Percentiles rank a stretch among this genome's conserved stretches.
These are phyloP conservation scores for Dryobotodes eremita DNA, from an alignment of 2,888 invertebrate genomes.

Conservation along the genomic window DNA sequence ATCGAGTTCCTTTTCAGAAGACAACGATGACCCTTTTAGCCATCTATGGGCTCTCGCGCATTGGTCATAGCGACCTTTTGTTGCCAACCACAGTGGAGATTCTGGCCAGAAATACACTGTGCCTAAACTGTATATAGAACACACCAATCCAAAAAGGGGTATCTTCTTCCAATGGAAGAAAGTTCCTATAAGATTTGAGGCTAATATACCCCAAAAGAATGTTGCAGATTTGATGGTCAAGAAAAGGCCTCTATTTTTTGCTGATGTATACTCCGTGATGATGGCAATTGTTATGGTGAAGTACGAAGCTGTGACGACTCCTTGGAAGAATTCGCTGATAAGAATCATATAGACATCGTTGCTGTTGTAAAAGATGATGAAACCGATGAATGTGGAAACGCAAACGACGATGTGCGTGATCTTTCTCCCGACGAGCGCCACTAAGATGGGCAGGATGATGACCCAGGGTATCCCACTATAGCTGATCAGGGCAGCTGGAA, in stretches of 20 bases:
- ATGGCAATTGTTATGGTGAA: constrained; percentile 41
- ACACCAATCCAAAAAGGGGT: constrained; percentile 58
- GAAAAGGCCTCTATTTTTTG: constrained; percentile 64
- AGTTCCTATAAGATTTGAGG: constrained; percentile 70
- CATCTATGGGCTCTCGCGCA: constrained; percentile 62
- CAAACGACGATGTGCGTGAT: constrained; percentile 44
- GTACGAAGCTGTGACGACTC: constrained; percentile 44
- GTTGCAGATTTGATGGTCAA: constrained; percentile 66
- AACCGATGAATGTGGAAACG: constrained; percentile 36
- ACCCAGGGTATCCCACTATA: constrained; percentile 55
- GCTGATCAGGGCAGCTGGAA: constrained; percentile 59
- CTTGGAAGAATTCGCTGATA: constrained; percentile 64
- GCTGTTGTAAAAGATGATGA: constrained; percentile 59
- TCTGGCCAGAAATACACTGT: constrained; percentile 69
- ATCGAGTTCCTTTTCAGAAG: constrained; percentile 56
- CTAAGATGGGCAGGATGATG: constrained; percentile 48
- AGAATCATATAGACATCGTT: constrained; percentile 60
- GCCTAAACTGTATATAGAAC: constrained; percentile 53
- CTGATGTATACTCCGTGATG: constrained; percentile 51
- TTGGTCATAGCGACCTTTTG: constrained; percentile 39
- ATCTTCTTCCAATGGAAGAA: constrained; percentile 72
- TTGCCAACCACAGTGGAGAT: constrained; percentile 70
- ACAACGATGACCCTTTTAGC: constrained; percentile 59
- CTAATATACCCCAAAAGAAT: constrained; percentile 52
- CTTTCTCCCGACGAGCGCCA: constrained; percentile 49